Base-by-base conservation (phyloP, 2,888 invertebrate genomes). In the Drosophila multiciliata region DNA sequence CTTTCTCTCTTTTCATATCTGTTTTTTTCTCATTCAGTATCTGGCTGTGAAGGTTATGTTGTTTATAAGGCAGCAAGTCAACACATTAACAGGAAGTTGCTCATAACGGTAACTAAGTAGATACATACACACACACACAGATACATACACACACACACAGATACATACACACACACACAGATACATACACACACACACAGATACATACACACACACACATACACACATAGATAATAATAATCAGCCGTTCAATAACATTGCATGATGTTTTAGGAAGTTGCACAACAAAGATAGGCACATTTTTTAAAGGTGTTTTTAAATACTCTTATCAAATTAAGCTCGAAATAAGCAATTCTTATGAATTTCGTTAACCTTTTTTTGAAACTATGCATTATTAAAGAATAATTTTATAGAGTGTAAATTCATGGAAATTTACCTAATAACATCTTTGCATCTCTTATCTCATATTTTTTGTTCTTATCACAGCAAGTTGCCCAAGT, bases 71-170 rank as follows among this genome's bases (percentile, higher is more conserved):
- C 70, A 75, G 52, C 72, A n/a, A 73, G 73, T 35, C 64, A 62
- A 36, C 53, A 69, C 61, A 75, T 66, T 79, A 71, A 64, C 83
- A 82, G 83, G 83, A 80, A 80, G 73, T 76, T 64, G 64, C 55
- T 78, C 65, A 71, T 73, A 78, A 80, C 77, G 48, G 75, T 75
- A 76, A 76, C 75, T 72, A 66, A 55, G 29, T 66, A 81, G 62
- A 59, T 61, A 74, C 36, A 65, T n/a, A 36, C 36, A 58, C 40
- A 48, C 36, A 36, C 36, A 15, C 15, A 36, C 35, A 35, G 20
- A 12, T 7, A 6, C 5, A 20, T 11, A 40, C 42, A 20, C 35
- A 35, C 42, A 12, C 12, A 5, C 5, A n/a, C n/a, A 40, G 20
- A 20, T 12, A 45, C 12, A 45, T 45, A 45, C n/a, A 35, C 35